phyloP scores from a whole-genome alignment of 1,140 invertebrate genomes.

The Drosophila miranda region DNA sequence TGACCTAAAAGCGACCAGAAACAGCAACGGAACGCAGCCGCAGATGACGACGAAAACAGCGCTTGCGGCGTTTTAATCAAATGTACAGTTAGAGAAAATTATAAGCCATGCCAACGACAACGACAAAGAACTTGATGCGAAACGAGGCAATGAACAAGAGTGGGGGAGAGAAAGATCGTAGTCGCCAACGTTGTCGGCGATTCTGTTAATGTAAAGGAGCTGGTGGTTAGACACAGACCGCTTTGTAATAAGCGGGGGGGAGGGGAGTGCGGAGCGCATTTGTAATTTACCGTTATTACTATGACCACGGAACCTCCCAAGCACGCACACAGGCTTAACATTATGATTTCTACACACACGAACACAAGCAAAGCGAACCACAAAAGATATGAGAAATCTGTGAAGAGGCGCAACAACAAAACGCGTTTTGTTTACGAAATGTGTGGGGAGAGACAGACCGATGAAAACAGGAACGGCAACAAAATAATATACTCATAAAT shows the following conservation, averaged over 20 bases:
- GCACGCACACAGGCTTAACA: conserved; percentile 12
- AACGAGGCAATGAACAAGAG: conserved; percentile 7
- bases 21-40: conserved; percentile 9
- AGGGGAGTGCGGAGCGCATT: conserved; percentile 1
- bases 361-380: conserved; percentile 10
- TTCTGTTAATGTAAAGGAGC: conserved; percentile 20
- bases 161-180: conserved; percentile 1
- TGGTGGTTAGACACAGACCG: background rate
- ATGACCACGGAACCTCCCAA: conserved; percentile 59
- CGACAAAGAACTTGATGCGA: conserved; percentile 55
- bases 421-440: conserved; percentile 79
- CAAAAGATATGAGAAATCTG: conserved; percentile 34
- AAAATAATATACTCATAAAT: conserved; percentile 48
- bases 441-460: conserved; percentile 49
- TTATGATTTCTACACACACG: conserved; percentile 34
- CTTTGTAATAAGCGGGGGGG: conserved; percentile 3
- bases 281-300: conserved; percentile 70
- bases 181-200: background rate
- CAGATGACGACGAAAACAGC: conserved; percentile 28
- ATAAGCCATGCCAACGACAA: conserved; percentile 46
- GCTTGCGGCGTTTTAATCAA: conserved; percentile 49
- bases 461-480: conserved; percentile 68
- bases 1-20: conserved; percentile 50
- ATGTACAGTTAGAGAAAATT: conserved; percentile 73
- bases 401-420: conserved; percentile 52